These are phyloP conservation scores for Notospermus geniculatus DNA, from an alignment of 1,140 invertebrate genomes.

Conservation along the genomic window DNA sequence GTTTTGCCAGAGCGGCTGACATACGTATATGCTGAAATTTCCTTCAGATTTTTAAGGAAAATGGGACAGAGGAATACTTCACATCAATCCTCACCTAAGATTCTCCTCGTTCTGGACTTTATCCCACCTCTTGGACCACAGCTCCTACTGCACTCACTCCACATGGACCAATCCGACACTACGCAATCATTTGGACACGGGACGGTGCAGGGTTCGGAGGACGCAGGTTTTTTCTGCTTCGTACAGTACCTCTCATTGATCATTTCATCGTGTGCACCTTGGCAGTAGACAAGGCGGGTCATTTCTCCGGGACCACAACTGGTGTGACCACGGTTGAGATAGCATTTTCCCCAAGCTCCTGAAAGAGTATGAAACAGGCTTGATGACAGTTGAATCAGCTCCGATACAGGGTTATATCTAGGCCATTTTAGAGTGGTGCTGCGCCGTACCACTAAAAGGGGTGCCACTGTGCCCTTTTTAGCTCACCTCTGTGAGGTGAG, in stretches of 20 bases:
- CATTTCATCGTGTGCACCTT: not conserved
- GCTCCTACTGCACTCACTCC: not conserved
- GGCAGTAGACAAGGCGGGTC: constrained; percentile 1
- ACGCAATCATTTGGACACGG: not conserved
- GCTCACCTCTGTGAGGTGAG: too few species aligned
- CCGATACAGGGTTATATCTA: too few species aligned
- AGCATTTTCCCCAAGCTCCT: constrained; percentile 3
- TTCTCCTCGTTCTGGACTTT: not conserved
- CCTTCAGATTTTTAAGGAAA: too few species aligned
- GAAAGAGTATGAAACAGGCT: too few species aligned
- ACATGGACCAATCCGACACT: not conserved
- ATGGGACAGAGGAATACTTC: too few species aligned
- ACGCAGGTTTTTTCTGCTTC: not conserved
- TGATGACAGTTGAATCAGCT: too few species aligned
- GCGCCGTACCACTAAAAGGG: too few species aligned
- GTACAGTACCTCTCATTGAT: not conserved
- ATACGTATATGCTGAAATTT: too few species aligned
- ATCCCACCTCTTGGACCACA: not conserved
- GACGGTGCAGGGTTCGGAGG: not conserved
- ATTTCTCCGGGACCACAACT: not conserved
- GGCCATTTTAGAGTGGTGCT: too few species aligned
- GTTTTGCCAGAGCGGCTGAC: too few species aligned
- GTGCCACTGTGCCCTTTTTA: too few species aligned
- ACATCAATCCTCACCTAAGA: not conserved
- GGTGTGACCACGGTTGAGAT: not conserved